These are phyloP conservation scores for Delia radicum DNA, from an alignment of 1,140 invertebrate genomes.

Conservation along the genomic window DNA sequence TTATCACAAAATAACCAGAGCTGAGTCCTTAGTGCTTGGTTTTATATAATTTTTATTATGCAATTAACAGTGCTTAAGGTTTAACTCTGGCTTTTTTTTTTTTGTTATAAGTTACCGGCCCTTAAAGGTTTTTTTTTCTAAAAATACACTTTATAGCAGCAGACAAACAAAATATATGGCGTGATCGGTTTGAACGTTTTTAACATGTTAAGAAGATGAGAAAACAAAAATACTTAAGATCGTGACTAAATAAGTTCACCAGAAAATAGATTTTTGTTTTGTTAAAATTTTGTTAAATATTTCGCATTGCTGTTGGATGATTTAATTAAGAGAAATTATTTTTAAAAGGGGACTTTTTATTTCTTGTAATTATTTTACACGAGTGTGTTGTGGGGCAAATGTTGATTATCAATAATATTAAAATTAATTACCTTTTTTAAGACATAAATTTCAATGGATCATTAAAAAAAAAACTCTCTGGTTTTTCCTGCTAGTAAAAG, in stretches of 20 bases:
- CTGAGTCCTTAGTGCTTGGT: no score
- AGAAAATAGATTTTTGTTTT: background rate
- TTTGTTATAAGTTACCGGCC: no score
- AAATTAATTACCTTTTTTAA: background rate
- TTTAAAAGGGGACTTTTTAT: background rate
- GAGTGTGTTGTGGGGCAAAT: background rate
- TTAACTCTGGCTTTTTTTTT: no score
- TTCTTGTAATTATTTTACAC: background rate
- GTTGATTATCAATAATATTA: background rate
- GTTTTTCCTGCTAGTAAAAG: background rate
- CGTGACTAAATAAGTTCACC: conserved; percentile 5
- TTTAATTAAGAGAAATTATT: background rate
- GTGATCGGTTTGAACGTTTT: conserved; percentile 7
- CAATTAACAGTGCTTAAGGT: background rate
- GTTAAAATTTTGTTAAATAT: background rate
- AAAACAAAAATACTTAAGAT: conserved; percentile 4
- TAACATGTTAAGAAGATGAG: background rate
- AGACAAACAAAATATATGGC: background rate
- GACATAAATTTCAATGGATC: background rate
- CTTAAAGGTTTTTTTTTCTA: background rate
- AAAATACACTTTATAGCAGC: background rate
- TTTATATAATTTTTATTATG: no score
- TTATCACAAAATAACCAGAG: no score
- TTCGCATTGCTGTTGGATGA: background rate
- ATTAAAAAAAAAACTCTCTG: background rate